Base-by-base conservation (phyloP, 2,113 vertebrate genomes). In the Psammodynastes pulverulentus region DNA sequence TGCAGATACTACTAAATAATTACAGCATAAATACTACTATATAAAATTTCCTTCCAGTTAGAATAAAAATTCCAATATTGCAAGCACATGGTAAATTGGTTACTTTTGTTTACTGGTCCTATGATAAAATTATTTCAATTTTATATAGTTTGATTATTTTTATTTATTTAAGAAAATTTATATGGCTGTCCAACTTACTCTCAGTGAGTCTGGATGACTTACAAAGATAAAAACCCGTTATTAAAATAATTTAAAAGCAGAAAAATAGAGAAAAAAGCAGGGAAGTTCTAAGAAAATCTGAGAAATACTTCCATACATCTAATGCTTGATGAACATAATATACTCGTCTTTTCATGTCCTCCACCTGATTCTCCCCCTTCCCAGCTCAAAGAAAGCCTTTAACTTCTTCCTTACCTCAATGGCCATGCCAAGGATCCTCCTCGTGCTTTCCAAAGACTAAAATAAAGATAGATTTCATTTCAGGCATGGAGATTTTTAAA, bases 371-470 rank as follows among this genome's bases (percentile, higher is more conserved):
- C 8, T 2, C 45, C 39, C 1, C 5, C 24, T n/a, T n/a, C 29
- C 5, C 49, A 7, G 34, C 29, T 15, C 58, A 45, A 48, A 91
- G 1, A 6, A n/a, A 93, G 89, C 23, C 91, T 0, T 84, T 91
- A 93, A 94, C 15, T 8, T 89, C 79, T 94, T 94, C 21, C 98
- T 99, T 97, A 99, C 99, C 99, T 99, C 99, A 94, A 99, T 97
- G 45, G 98, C 98, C 98, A 99, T 92, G 95, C 97, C 98, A 93
- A 99, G 97, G 97, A 99, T 99, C 97, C 99, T 97, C 90, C 99
- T 98, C 88, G 99, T 99, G 96, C 99, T 99, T 96, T 99, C 99
- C 97, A 99, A 97, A 84, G 99, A 99, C 99, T 99, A 97, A 39
- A 92, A 93, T 52, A 95, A 79, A 96, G 90, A 29, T 93, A 94